Evolutionary conservation across 2,113 vertebrate species (phyloP).

Genomic region (Pangasianodon hypophthalmus): DNA sequence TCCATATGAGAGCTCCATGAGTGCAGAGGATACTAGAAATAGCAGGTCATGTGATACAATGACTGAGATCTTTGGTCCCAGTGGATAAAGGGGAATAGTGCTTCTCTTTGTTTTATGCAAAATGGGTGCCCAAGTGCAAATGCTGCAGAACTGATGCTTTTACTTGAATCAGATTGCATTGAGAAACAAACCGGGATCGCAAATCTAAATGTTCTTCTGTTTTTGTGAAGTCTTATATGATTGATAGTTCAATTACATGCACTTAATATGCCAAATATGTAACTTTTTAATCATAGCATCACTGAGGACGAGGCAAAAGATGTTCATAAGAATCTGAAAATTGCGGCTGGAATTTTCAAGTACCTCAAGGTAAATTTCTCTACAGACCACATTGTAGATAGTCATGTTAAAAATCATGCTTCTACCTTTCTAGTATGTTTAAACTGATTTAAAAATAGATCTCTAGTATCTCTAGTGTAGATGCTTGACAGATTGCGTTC

Average conservation of each 20-base stretch:
- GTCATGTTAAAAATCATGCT: background rate
- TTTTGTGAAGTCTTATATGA: background rate
- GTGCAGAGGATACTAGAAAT: background rate
- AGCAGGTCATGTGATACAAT: background rate
- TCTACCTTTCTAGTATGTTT: too few relatives aligned
- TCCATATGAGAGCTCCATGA: background rate
- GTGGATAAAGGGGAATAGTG: background rate
- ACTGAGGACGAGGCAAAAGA: conserved; percentile 96
- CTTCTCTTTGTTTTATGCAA: background rate
- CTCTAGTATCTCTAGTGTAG: background rate
- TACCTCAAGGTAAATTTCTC: conserved; percentile 84
- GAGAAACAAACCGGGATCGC: background rate
- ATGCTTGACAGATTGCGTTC: background rate
- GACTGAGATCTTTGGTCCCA: background rate
- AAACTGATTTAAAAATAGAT: background rate
- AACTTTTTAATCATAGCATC: conserved; percentile 72
- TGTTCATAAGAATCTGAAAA: conserved; percentile 92
- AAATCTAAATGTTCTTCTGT: too few relatives aligned
- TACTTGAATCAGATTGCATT: background rate
- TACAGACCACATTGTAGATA: background rate
- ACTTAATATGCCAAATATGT: background rate
- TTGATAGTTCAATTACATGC: background rate
- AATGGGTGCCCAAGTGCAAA: background rate
- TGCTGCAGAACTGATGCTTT: background rate
- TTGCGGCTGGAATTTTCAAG: conserved; percentile 94